Evolutionary conservation across 2,113 vertebrate species (phyloP), one percentile per base, ranked within the genome.

Genomic region (Catharus fuscescens): DNA sequence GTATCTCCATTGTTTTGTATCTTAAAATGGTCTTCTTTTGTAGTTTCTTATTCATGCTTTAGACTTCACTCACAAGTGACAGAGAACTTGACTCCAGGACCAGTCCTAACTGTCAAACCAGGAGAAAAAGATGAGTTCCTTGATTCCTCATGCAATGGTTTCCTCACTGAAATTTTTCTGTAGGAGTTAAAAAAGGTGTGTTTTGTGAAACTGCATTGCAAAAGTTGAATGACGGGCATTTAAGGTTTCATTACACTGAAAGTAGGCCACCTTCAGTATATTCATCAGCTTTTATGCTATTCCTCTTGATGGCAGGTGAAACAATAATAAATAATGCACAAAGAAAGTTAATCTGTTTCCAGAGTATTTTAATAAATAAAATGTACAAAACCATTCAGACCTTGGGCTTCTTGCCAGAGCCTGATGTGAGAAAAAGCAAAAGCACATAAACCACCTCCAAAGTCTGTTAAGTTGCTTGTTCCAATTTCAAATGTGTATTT

Each of bases 301-400:
- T 96, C 24, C n/a, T 91, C n/a, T 86, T 5, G 8, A 70, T 89
- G 52, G 48, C 64, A 93, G 77, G 76, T 84, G 64, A 97, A 97
- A 94, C 57, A 95, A 90, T 88, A 80, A 95, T 96, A 96, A 97
- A 97, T 96, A 97, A 97, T 92, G 83, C 90, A 96, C 85, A 91
- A 87, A 82, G 53, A 62, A 93, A 84, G 67, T 79, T 95, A 97
- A 96, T 96, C 80, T 83, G 57, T 90, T 95, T 83, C 78, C 61
- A 91, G 74, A 86, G 64, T 88, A 79, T 93, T 95, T 96, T 95
- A 93, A 94, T 94, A 97, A 96, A 96, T 90, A 90, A 94, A 94
- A 91, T 73, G 86, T 89, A 73, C 57, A 91, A 96, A 97, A 25
- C 61, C n/a, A 91, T 91, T 92, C 92, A 90, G 67, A 47, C n/a